Evolutionary conservation across 1,140 invertebrate species (phyloP).

Genomic region (Drosophila takahashii): DNA sequence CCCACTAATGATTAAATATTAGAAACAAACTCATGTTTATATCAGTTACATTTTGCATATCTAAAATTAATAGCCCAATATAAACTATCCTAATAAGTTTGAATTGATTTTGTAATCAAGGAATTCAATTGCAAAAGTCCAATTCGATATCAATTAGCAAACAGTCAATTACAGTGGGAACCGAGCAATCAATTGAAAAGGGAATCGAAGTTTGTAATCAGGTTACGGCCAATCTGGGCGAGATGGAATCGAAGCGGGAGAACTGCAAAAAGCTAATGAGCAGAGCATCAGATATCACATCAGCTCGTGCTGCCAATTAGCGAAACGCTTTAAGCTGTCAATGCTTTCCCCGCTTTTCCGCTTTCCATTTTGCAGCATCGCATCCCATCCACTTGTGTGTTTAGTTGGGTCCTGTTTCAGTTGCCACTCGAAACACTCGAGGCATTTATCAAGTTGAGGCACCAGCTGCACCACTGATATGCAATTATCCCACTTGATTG

Average conservation of each 20-base stretch:
- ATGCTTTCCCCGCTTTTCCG: background rate
- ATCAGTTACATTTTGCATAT: background rate
- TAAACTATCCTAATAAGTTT: too few relatives aligned
- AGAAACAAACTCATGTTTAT: too few relatives aligned
- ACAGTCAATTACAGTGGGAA: background rate
- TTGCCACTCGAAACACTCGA: slow-evolving; percentile 45
- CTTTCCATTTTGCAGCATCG: slow-evolving; percentile 10
- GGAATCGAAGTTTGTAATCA: slow-evolving; percentile 11
- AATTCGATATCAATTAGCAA: background rate
- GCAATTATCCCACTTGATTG: slow-evolving; percentile 60
- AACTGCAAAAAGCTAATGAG: slow-evolving; percentile 28
- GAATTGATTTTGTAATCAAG: background rate
- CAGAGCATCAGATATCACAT: slow-evolving; percentile 25
- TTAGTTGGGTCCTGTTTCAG: slow-evolving; percentile 26
- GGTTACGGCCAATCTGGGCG: slow-evolving; percentile 29
- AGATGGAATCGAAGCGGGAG: background rate
- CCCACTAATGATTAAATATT: too few relatives aligned
- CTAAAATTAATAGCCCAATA: background rate
- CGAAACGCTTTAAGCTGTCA: slow-evolving; percentile 21
- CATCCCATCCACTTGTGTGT: background rate
- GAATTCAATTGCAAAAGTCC: background rate
- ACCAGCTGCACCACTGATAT: slow-evolving; percentile 61
- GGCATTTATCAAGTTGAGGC: slow-evolving; percentile 48
- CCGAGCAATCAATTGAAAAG: background rate
- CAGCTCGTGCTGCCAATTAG: slow-evolving; percentile 37